Conservation (phyloP, 2,113 vertebrate genomes). For the Gallinago undulata region DNA sequence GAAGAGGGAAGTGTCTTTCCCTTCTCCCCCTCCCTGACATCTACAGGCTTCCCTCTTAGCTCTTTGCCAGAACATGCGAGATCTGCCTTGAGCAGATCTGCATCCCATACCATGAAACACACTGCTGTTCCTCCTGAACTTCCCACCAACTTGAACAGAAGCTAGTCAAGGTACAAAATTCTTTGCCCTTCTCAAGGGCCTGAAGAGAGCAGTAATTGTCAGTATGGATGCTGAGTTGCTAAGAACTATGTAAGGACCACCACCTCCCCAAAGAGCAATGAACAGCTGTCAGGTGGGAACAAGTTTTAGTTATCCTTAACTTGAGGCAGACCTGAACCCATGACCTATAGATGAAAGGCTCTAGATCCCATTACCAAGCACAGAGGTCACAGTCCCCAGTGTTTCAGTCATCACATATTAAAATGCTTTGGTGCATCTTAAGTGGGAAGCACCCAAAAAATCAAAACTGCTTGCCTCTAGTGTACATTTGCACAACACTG, state of each 20-base stretch:
- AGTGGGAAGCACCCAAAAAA: neutral
- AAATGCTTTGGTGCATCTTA: neutral
- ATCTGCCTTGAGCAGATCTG: neutral
- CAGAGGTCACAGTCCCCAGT: neutral
- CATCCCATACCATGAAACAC: neutral
- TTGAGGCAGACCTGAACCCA: constrained; percentile 12
- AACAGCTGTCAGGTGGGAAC: constrained; percentile 20
- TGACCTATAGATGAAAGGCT: constrained; percentile 15
- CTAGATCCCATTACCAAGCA: neutral
- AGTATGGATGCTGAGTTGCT: neutral
- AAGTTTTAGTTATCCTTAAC: constrained; percentile 10
- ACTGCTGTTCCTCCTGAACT: neutral
- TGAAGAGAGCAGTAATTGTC: neutral
- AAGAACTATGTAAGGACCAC: neutral
- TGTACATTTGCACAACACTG: neutral
- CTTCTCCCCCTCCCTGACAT: neutral
- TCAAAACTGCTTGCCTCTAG: neutral
- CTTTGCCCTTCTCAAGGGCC: neutral
- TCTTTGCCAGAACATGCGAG: neutral
- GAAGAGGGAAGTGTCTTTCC: neutral
- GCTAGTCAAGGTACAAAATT: neutral
- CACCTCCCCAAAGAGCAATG: neutral
- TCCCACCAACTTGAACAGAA: neutral
- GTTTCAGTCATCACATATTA: neutral
- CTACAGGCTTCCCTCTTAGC: neutral